phyloP scores from a whole-genome alignment of 2,888 invertebrate genomes.

The Pseudococcus longispinus region DNA sequence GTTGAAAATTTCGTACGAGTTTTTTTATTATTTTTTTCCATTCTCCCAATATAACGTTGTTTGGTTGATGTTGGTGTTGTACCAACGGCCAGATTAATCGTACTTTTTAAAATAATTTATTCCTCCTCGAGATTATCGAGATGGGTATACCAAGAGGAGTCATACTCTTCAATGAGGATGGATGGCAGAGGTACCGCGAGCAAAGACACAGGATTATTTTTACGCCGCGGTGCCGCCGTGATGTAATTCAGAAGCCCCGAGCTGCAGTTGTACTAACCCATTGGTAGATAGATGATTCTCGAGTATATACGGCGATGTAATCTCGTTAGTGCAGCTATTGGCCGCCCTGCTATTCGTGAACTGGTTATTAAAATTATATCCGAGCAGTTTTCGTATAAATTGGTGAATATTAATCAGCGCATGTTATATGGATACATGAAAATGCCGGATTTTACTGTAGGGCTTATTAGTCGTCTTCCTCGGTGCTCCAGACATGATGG shows the following conservation, averaged over 20 bases:
- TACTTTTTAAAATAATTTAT: background rate
- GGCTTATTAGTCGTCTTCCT: conserved; percentile 2
- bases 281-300: background rate
- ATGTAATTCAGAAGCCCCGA: conserved; percentile 11
- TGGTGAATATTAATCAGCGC: conserved; percentile 11
- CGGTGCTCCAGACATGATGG: background rate
- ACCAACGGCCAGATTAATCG: background rate
- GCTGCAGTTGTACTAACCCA: background rate
- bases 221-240: background rate
- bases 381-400: conserved; percentile 11
- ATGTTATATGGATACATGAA: background rate
- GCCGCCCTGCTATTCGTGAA: background rate
- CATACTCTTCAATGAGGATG: background rate
- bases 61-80: background rate
- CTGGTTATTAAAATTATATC: conserved; percentile 21
- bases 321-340: background rate
- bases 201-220: background rate
- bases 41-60: background rate
- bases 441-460: conserved; percentile 7
- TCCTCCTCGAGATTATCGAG: background rate
- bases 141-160: background rate
- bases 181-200: background rate
- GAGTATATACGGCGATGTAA: background rate
- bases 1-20: background rate
- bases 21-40: background rate